Base-by-base conservation (phyloP, 2,888 invertebrate genomes). In the Sarcophaga caerulescens region DNA sequence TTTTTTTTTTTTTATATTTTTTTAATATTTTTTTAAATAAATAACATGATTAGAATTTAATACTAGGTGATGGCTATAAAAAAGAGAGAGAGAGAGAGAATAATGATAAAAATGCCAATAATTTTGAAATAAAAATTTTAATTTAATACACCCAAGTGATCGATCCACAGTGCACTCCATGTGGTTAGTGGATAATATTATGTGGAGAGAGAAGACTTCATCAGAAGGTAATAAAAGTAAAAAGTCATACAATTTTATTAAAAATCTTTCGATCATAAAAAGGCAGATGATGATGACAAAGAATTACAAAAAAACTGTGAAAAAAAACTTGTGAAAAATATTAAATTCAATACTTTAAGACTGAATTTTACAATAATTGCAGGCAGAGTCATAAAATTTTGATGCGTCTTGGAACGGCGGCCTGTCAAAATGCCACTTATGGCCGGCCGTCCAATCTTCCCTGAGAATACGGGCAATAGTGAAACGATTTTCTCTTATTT, bases 181-280 rank as follows among this genome's bases (percentile, higher is more conserved):
- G 47, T 63, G 25, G 45, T 60, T 70, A 76, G 77, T 82, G 71
- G 71, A 65, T 65, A 70, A 82, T 65, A 35, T 35, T 35, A 10
- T 65, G 25, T 12, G 71, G 14, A 71, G 71, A 82, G 23, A 77
- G n/a, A 71, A 77, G 71, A 59, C 63, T 63, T 73, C 82, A 82
- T 73, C 71, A 77, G 71, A 84, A 71, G 69, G 84, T 70, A 71
- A 80, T 84, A 80, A 84, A 84, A 84, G 84, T 84, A 84, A 71
- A 80, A 84, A 80, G 79, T 74, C 79, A 84, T 84, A 75, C 79
- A 80, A 60, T 68, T 84, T 80, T 75, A 80, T 75, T 75, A 17
- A 70, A 47, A 52, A 52, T 52, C 52, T 17, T 10, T 14, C 52
- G 4, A 47, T 75, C 19, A 35, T 21, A 60, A 60, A 21, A 25